Percentiles rank a stretch among this genome's conserved stretches.
Evolutionary conservation across 1,140 invertebrate species (phyloP).

Genomic region (Rhyzopertha dominica): DNA sequence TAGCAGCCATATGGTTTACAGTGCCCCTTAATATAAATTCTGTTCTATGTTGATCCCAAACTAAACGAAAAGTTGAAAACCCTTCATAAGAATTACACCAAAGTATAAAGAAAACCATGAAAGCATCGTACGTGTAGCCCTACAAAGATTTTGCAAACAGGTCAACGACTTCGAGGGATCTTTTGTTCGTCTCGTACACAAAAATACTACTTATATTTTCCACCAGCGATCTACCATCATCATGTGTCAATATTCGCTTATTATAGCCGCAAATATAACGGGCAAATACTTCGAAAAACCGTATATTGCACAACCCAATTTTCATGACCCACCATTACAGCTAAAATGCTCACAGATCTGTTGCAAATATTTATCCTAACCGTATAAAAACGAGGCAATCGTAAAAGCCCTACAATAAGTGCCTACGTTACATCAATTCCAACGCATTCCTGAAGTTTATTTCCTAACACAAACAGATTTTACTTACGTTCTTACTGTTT

Average conservation of each 20-base stretch:
- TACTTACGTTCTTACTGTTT: conserved; percentile 40
- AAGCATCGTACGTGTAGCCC: not conserved
- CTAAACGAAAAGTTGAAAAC: conserved; percentile 7
- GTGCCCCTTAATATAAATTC: conserved; percentile 3
- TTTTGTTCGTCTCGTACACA: no score
- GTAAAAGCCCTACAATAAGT: no score
- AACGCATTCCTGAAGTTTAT: not conserved
- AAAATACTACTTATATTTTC: conserved; percentile 1
- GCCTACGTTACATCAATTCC: no score
- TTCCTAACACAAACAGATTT: conserved; percentile 3
- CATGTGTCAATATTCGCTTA: not conserved
- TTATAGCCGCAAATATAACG: conserved; percentile 6
- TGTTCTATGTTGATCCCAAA: conserved; percentile 4
- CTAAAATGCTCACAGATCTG: conserved; percentile 11
- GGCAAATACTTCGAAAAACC: conserved; percentile 9
- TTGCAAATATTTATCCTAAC: conserved; percentile 1
- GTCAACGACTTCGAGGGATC: conserved; percentile 25
- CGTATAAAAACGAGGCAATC: no score
- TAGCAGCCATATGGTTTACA: conserved; percentile 1
- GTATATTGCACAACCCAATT: conserved; percentile 8
- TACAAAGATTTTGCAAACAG: conserved; percentile 7
- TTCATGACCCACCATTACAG: conserved; percentile 20
- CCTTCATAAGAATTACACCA: conserved; percentile 8
- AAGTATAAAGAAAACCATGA: conserved; percentile 6
- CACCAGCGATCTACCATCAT: not conserved